phyloP scores from a whole-genome alignment of 2,113 vertebrate genomes.

The Lepus americanus region DNA sequence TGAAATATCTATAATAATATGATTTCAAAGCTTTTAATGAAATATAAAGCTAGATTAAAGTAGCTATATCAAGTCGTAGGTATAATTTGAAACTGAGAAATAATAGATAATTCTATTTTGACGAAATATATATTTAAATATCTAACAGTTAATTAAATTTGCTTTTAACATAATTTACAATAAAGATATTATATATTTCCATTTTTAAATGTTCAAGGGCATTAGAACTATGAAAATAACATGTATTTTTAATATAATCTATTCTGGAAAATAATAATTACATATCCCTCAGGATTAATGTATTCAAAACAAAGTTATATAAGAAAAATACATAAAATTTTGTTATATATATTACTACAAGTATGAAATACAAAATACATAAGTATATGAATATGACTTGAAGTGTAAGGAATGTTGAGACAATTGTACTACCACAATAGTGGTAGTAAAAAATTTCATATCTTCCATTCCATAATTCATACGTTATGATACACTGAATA shows the following conservation, averaged over 20 bases:
- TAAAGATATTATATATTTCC: constrained; percentile 66
- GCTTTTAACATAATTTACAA: constrained; percentile 64
- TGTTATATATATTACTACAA: constrained; percentile 28
- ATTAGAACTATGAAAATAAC: constrained; percentile 51
- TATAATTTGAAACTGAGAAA: constrained; percentile 72
- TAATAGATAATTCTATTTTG: constrained; percentile 63
- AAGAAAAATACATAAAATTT: constrained; percentile 33
- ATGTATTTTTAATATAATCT: constrained; percentile 38
- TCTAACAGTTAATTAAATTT: constrained; percentile 59
- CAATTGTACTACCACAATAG: background rate
- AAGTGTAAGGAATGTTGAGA: constrained; percentile 4
- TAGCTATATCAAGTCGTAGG: constrained; percentile 65
- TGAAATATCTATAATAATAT: constrained; percentile 67
- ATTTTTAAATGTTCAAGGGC: constrained; percentile 52
- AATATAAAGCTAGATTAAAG: constrained; percentile 68
- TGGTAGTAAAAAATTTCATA: constrained; percentile 14
- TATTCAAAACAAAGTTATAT: constrained; percentile 39
- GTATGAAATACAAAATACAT: constrained; percentile 34
- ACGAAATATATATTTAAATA: constrained; percentile 39
- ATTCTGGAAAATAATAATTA: constrained; percentile 64
- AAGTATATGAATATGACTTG: constrained; percentile 45
- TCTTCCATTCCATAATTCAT: constrained; percentile 14
- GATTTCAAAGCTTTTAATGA: constrained; percentile 59
- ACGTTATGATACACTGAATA: background rate
- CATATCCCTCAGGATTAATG: constrained; percentile 27